Conservation (phyloP, 2,888 invertebrate genomes). For the Trimorus sp. region DNA sequence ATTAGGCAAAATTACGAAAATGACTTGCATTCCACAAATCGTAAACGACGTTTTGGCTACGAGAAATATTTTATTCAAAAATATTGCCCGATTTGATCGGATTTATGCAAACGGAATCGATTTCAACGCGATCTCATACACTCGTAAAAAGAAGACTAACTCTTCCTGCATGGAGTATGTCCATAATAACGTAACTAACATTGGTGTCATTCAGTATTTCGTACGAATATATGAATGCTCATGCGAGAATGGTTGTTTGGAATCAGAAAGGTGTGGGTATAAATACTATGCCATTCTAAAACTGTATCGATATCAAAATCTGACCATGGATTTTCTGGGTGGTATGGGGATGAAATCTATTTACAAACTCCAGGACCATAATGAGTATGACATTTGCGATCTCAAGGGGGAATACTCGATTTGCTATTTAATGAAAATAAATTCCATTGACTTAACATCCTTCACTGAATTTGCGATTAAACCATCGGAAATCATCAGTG, state of each 20-base stretch:
- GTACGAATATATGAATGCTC: constrained; percentile 8
- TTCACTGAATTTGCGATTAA: too few species aligned
- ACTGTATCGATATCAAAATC: background rate
- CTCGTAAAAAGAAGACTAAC: constrained; percentile 6
- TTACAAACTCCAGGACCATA: background rate
- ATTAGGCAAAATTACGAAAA: background rate
- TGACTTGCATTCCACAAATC: background rate
- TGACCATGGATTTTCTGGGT: background rate
- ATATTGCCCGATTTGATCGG: background rate
- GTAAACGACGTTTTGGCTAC: background rate
- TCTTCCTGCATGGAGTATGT: constrained; percentile 20
- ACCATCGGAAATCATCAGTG: too few species aligned
- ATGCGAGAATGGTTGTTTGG: constrained; percentile 9
- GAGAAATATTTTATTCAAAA: background rate
- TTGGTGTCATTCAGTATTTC: constrained; percentile 12
- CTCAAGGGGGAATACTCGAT: constrained; percentile 4
- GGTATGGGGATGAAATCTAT: constrained; percentile 1
- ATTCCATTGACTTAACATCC: too few species aligned
- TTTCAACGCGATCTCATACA: constrained; percentile 9
- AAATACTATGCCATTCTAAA: constrained; percentile 15
- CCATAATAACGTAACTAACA: background rate
- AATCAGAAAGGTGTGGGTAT: background rate
- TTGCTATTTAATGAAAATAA: constrained; percentile 9
- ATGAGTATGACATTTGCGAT: background rate
- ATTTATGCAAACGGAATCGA: constrained; percentile 3